phyloP scores from a whole-genome alignment of 2,888 invertebrate species.

The Subacronicta megacephala region DNA sequence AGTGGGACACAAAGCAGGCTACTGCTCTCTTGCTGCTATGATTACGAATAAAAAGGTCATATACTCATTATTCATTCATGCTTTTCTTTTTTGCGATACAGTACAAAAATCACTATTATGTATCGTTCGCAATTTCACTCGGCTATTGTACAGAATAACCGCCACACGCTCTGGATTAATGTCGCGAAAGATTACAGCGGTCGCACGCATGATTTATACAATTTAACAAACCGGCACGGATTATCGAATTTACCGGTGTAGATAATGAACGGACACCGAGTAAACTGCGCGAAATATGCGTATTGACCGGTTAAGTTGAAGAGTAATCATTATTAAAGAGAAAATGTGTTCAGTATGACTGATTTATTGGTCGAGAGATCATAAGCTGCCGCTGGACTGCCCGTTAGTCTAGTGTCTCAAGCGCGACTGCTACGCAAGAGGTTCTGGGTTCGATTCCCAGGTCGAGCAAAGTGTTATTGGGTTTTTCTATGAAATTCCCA shows the following conservation, averaged over 20 bases:
- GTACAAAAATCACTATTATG: background rate
- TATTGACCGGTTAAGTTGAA: constrained; percentile 36
- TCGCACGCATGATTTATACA: constrained; percentile 75
- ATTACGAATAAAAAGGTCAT: too few species aligned
- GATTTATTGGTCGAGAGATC: too few species aligned
- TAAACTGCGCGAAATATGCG: constrained; percentile 33
- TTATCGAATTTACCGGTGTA: constrained; percentile 50
- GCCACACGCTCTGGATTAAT: constrained; percentile 66
- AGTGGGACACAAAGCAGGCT: too few species aligned
- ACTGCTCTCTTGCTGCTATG: too few species aligned
- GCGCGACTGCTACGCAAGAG: too few species aligned
- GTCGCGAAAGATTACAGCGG: constrained; percentile 75
- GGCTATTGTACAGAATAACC: constrained; percentile 53
- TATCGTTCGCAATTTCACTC: constrained; percentile 9
- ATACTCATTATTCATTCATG: too few species aligned
- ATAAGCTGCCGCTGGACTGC: too few species aligned
- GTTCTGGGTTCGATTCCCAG: too few species aligned
- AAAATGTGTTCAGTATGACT: too few species aligned
- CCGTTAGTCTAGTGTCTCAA: too few species aligned
- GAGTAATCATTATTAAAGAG: background rate
- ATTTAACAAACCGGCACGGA: constrained; percentile 63
- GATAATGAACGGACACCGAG: constrained; percentile 42
- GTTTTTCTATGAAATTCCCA: too few species aligned
- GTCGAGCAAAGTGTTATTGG: too few species aligned
- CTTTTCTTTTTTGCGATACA: background rate